These are phyloP conservation scores for Hemiprocne comata DNA, from an alignment of 2,113 vertebrate species.

Conservation along the genomic window DNA sequence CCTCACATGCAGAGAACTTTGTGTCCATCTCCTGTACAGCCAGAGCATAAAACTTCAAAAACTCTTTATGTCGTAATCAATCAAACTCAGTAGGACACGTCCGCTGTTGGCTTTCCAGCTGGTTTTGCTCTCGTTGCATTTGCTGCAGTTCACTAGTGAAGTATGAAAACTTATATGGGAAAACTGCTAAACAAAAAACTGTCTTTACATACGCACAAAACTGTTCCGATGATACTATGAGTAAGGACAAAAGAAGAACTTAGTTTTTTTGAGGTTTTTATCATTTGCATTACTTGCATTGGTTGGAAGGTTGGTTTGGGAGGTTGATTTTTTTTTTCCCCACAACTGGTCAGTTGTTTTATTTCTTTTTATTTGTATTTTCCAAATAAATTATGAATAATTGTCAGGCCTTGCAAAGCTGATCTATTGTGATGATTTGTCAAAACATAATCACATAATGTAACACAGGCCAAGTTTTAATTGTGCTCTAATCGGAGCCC, in stretches of 20 bases:
- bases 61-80: not conserved
- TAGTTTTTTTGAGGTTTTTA: not conserved
- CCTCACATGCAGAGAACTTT: constrained; percentile 14
- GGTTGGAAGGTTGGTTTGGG: not conserved
- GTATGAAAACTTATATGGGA: not conserved
- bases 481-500: not conserved
- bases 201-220: not conserved
- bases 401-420: not conserved
- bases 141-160: not conserved
- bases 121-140: not conserved
- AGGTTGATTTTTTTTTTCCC: no score
- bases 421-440: constrained; percentile 31
- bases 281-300: not conserved
- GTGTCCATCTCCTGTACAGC: not conserved
- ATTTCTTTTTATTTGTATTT: not conserved
- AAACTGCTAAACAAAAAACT: not conserved
- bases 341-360: not conserved
- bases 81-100: constrained; percentile 2
- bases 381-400: not conserved
- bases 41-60: constrained; percentile 37
- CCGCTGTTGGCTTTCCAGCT: not conserved
- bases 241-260: not conserved
- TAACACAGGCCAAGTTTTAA: constrained; percentile 32
- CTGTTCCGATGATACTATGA: not conserved
- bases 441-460: constrained; percentile 35